phyloP scores from a whole-genome alignment of 2,888 invertebrate genomes.

The Ryuthela nishihirai region DNA sequence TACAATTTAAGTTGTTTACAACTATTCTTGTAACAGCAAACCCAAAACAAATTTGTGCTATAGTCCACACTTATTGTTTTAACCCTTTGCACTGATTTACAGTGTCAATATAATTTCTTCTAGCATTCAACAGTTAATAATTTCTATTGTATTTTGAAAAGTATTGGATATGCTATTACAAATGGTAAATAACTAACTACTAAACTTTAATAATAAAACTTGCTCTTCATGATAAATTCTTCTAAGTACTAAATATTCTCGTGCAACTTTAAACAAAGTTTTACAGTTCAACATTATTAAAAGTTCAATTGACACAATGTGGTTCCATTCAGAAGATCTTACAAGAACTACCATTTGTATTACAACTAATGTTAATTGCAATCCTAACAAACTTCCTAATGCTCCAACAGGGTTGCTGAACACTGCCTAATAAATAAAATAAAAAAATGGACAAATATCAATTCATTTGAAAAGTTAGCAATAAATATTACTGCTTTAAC shows the following conservation, averaged over 20 bases:
- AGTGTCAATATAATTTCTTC: too few relatives aligned
- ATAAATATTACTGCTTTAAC: too few relatives aligned
- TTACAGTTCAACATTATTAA: conserved; percentile 87
- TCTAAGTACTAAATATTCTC: conserved; percentile 23
- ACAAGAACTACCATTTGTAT: conserved; percentile 74
- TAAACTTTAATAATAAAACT: conserved; percentile 20
- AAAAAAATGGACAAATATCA: too few relatives aligned
- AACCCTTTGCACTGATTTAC: too few relatives aligned
- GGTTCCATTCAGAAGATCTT: conserved; percentile 84
- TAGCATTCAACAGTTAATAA: too few relatives aligned
- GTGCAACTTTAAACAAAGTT: conserved; percentile 75
- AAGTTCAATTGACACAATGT: conserved; percentile 77
- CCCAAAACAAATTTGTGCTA: too few relatives aligned
- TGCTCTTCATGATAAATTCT: conserved; percentile 35
- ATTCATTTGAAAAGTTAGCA: too few relatives aligned
- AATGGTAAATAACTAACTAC: conserved; percentile 8
- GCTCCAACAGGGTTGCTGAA: conserved; percentile 80
- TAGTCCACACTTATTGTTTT: too few relatives aligned
- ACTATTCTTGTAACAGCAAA: too few relatives aligned
- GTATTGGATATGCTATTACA: too few relatives aligned
- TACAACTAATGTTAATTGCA: conserved; percentile 60
- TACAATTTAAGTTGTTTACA: too few relatives aligned
- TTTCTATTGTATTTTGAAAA: too few relatives aligned
- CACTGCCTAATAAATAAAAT: conserved; percentile 64
- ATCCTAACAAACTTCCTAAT: conserved; percentile 66